Conservation (phyloP, 2,888 invertebrate genomes). For the Erebia aethiops region DNA sequence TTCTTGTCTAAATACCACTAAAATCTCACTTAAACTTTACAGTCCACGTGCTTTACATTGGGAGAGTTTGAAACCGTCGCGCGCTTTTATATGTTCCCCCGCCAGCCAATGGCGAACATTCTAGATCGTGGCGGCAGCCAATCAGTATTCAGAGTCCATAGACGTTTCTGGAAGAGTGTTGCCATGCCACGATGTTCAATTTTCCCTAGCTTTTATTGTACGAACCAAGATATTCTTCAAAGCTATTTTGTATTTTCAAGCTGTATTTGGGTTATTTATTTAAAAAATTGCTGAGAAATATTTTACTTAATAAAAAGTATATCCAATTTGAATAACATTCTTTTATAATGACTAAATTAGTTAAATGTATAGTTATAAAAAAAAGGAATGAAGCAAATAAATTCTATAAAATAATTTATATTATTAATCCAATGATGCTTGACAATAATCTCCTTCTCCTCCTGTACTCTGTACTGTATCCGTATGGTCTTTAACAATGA, state of each 20-base stretch:
- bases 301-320: too few species aligned
- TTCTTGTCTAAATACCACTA: conserved; percentile 28
- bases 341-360: too few species aligned
- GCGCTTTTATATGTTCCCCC: conserved; percentile 56
- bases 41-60: conserved; percentile 31
- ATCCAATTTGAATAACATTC: too few species aligned
- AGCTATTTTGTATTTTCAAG: background rate
- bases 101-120: conserved; percentile 59
- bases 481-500: too few species aligned
- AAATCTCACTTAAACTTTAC: conserved; percentile 13
- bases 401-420: too few species aligned
- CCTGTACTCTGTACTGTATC: too few species aligned
- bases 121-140: conserved; percentile 52
- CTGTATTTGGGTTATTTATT: background rate
- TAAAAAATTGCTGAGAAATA: background rate
- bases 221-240: background rate
- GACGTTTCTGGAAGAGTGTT: conserved; percentile 60
- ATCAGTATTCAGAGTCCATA: conserved; percentile 48
- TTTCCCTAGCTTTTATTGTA: background rate
- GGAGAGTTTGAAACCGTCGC: conserved; percentile 48
- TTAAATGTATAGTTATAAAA: too few species aligned
- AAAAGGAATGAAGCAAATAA: too few species aligned
- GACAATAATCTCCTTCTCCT: too few species aligned
- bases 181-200: conserved; percentile 41
- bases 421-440: too few species aligned